Percentiles rank a stretch among this genome's conserved stretches.
These are phyloP conservation scores for Geophilus truncorum DNA, from an alignment of 2,888 invertebrate species.

Conservation along the genomic window DNA sequence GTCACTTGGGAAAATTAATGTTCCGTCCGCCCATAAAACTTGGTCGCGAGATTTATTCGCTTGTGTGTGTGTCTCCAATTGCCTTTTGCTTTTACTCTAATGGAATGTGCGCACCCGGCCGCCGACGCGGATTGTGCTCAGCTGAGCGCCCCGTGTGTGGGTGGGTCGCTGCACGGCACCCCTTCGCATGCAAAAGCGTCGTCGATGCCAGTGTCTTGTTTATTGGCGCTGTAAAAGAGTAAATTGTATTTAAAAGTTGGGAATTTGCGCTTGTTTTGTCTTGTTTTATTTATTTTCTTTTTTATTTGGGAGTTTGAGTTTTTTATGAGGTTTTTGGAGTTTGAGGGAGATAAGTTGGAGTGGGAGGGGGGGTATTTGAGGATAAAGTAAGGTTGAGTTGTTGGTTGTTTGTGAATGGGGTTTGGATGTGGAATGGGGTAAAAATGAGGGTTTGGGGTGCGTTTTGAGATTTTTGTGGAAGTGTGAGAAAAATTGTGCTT, in stretches of 20 bases:
- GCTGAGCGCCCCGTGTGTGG: background rate
- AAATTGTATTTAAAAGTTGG: background rate
- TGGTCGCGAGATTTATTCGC: conserved; percentile 29
- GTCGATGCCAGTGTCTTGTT: background rate
- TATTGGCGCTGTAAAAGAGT: background rate
- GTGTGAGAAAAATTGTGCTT: too few relatives aligned
- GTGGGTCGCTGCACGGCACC: background rate
- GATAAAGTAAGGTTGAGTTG: too few relatives aligned
- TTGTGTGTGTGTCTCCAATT: conserved; percentile 19
- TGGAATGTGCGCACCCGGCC: conserved; percentile 20
- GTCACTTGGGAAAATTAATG: conserved; percentile 31
- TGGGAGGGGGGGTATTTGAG: too few relatives aligned
- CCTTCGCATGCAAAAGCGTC: background rate
- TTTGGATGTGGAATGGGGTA: too few relatives aligned
- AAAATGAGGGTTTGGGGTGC: too few relatives aligned
- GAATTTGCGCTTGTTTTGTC: background rate
- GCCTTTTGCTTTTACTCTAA: conserved; percentile 32
- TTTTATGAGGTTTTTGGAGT: background rate
- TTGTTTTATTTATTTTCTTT: background rate
- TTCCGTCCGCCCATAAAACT: conserved; percentile 30
- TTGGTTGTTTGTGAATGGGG: too few relatives aligned
- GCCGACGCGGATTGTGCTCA: background rate
- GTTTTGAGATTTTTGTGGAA: too few relatives aligned
- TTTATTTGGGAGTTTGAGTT: too few relatives aligned
- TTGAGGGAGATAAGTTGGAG: too few relatives aligned